Conservation (phyloP, 2,113 vertebrate genomes). For the Triplophysa rosa region DNA sequence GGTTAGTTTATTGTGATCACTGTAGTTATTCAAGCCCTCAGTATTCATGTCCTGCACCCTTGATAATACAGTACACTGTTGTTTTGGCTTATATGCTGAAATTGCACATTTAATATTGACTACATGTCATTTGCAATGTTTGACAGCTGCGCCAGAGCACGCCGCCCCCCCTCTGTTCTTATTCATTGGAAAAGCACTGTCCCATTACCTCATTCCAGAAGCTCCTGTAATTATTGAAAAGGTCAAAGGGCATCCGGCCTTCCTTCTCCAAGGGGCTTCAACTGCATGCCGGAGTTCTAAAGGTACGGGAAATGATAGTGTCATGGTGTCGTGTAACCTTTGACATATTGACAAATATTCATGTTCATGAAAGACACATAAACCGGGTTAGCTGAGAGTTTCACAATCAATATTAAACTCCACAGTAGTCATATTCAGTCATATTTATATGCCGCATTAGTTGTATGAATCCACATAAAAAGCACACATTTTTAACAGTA, state of each 20-base stretch:
- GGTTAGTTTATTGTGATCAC: not conserved
- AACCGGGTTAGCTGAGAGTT: not conserved
- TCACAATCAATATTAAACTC: slow-evolving; percentile 22
- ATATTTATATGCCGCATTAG: not conserved
- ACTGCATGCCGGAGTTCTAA: slow-evolving; percentile 60
- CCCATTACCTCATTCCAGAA: slow-evolving; percentile 48
- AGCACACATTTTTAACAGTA: not conserved
- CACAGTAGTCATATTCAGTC: not conserved
- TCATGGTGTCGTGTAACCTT: slow-evolving; percentile 34
- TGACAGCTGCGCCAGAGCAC: slow-evolving; percentile 6
- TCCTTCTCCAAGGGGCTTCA: slow-evolving; percentile 67
- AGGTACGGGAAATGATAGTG: slow-evolving; percentile 58
- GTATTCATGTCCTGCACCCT: not conserved
- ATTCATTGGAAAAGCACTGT: slow-evolving; percentile 41
- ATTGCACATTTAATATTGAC: slow-evolving; percentile 26
- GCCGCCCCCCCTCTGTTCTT: not conserved
- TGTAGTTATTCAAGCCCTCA: not conserved
- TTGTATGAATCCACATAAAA: not conserved
- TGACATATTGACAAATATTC: slow-evolving; percentile 44
- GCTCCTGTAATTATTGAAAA: slow-evolving; percentile 75
- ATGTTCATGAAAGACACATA: slow-evolving; percentile 29
- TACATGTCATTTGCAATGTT: slow-evolving; percentile 13
- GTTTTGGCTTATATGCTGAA: slow-evolving; percentile 18
- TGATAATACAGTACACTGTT: slow-evolving; percentile 22
- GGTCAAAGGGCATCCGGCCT: slow-evolving; percentile 75